Conservation (phyloP, 2,797 vertebrate genomes). For the Menidia menidia region DNA sequence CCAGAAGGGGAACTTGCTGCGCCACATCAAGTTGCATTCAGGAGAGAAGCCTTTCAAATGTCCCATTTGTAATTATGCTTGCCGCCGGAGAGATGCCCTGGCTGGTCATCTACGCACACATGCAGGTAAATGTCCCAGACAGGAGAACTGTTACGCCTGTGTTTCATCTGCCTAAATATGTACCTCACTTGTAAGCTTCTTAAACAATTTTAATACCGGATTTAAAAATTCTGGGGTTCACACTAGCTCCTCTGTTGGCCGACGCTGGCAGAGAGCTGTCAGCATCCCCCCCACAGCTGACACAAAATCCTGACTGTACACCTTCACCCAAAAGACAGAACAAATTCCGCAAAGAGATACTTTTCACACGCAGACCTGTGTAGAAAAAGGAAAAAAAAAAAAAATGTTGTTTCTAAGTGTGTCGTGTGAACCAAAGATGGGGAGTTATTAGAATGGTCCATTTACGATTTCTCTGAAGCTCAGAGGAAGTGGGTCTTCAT, state of each 20-base stretch:
- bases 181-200: not conserved
- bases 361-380: not conserved
- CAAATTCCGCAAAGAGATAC: not conserved
- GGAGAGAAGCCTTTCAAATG: constrained; percentile 99
- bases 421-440: constrained; percentile 3
- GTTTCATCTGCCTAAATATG: not conserved
- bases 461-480: constrained; percentile 44
- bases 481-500: constrained; percentile 67
- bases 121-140: constrained; percentile 85
- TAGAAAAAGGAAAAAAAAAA: constrained; percentile 2
- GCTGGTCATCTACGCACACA: constrained; percentile 96
- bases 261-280: not conserved
- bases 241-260: not conserved
- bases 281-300: not conserved
- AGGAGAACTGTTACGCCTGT: not conserved
- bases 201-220: not conserved
- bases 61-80: constrained; percentile 95
- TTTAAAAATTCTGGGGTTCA: not conserved
- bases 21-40: constrained; percentile 97
- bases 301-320: not conserved
- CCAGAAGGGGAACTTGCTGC: constrained; percentile 95
- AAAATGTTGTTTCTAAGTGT: not conserved
- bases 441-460: constrained; percentile 46
- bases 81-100: constrained; percentile 92
- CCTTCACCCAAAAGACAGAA: not conserved